Percentiles rank a stretch among this genome's conserved stretches.
Conservation (phyloP, 1,140 invertebrate species). For the Hycleus phaleratus region DNA sequence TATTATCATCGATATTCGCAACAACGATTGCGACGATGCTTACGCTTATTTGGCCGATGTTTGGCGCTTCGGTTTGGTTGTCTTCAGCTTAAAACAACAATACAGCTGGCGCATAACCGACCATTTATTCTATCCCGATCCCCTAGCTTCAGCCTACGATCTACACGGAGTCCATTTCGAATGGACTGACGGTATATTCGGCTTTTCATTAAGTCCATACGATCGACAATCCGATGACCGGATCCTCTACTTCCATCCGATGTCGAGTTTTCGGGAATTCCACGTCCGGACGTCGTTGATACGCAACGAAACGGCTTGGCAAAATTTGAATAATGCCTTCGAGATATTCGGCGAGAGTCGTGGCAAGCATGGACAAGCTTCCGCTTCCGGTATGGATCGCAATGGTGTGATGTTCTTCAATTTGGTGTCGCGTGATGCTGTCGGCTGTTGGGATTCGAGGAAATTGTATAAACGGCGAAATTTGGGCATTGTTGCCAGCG, state of each 20-base stretch:
- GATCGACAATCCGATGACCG: constrained; percentile 47
- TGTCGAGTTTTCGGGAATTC: constrained; percentile 71
- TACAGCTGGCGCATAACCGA: constrained; percentile 65
- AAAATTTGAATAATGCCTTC: constrained; percentile 51
- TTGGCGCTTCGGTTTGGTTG: constrained; percentile 47
- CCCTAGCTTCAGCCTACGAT: constrained; percentile 59
- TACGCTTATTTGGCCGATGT: constrained; percentile 67
- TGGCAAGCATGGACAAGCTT: constrained; percentile 57
- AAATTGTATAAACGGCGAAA: constrained; percentile 59
- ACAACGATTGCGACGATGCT: constrained; percentile 55
- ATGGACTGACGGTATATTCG: constrained; percentile 76
- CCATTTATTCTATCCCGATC: constrained; percentile 70
- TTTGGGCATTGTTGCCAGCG: constrained; percentile 52
- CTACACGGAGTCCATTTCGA: constrained; percentile 64
- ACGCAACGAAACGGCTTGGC: constrained; percentile 48
- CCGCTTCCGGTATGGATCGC: constrained; percentile 59
- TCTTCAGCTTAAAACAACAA: constrained; percentile 55
- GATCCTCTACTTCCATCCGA: constrained; percentile 66
- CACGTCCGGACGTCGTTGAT: constrained; percentile 58
- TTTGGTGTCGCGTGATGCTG: constrained; percentile 60
- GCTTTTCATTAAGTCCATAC: constrained; percentile 57
- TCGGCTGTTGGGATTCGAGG: constrained; percentile 72
- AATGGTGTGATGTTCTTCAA: constrained; percentile 72
- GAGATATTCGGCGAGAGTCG: constrained; percentile 54
- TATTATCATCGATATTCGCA: constrained; percentile 59